phyloP scores from a whole-genome alignment of 2,888 invertebrate genomes.

The Tethea ocularis region DNA sequence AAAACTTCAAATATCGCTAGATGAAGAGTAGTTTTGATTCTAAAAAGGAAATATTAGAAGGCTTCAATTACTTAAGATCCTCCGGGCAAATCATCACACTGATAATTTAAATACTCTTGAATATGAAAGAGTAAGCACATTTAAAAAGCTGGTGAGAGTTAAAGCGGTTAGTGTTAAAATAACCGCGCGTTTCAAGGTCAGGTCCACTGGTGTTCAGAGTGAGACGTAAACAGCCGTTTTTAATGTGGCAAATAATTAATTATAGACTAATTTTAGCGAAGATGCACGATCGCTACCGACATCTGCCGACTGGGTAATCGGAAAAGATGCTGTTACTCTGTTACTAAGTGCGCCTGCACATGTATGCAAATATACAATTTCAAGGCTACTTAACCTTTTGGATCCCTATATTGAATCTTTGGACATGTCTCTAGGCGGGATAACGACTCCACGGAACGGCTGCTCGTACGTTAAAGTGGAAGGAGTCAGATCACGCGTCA shows the following conservation, averaged over 20 bases:
- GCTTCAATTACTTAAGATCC: background rate
- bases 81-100: background rate
- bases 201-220: slow-evolving; percentile 10
- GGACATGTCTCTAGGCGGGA: no score
- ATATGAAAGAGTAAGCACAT: background rate
- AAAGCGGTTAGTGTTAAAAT: slow-evolving; percentile 25
- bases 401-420: no score
- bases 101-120: background rate
- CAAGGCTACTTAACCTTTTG: background rate
- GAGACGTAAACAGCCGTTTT: slow-evolving; percentile 21
- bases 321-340: background rate
- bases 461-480: no score
- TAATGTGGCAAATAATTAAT: slow-evolving; percentile 24
- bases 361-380: background rate
- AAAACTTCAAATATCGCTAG: background rate
- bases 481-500: no score
- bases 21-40: no score
- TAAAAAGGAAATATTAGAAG: background rate
- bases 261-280: slow-evolving; percentile 12
- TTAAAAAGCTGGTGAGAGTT: slow-evolving; percentile 13
- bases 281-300: background rate
- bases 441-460: no score
- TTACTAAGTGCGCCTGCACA: background rate
- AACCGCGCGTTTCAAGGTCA: slow-evolving; percentile 30
- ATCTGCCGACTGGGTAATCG: background rate